A percentile compares a stretch with the other conserved stretches of the same genome.
Evolutionary conservation across 1,140 invertebrate genomes (phyloP).

Genomic region (Thrips palmi): DNA sequence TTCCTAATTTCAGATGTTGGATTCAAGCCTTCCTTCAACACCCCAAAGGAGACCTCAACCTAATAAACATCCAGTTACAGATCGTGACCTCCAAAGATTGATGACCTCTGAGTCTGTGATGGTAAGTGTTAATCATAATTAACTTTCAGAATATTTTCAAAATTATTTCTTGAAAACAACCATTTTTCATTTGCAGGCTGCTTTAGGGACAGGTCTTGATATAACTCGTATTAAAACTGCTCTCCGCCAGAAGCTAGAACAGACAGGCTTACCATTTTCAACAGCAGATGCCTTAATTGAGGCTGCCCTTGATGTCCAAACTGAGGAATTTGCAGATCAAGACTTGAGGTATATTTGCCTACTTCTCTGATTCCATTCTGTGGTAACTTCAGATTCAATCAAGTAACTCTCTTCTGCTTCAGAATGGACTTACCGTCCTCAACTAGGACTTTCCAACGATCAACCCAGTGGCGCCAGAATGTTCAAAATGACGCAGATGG

Average conservation of each 20-base stretch:
- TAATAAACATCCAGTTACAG: too few relatives aligned
- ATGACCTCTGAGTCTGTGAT: neutral
- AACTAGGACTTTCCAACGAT: too few relatives aligned
- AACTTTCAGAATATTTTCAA: neutral
- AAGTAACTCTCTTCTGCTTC: too few relatives aligned
- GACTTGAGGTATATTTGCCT: too few relatives aligned
- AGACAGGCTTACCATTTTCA: constrained; percentile 34
- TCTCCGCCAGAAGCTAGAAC: constrained; percentile 32
- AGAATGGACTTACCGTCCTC: too few relatives aligned
- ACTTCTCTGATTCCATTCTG: too few relatives aligned
- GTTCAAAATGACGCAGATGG: constrained; percentile 11
- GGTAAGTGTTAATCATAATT: neutral
- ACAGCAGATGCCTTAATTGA: constrained; percentile 45
- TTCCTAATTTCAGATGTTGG: neutral
- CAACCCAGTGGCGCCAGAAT: constrained; percentile 7
- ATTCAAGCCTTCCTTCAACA: neutral
- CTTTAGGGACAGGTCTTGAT: constrained; percentile 46
- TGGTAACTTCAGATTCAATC: too few relatives aligned
- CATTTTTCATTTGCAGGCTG: constrained; percentile 25
- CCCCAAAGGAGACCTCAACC: neutral
- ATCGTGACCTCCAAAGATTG: too few relatives aligned
- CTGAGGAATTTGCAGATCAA: constrained; percentile 30
- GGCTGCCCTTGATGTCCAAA: constrained; percentile 41
- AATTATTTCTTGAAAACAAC: constrained; percentile 4
- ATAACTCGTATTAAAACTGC: constrained; percentile 42